phyloP scores from a whole-genome alignment of 2,797 vertebrate genomes.

The Pipistrellus nathusii region DNA sequence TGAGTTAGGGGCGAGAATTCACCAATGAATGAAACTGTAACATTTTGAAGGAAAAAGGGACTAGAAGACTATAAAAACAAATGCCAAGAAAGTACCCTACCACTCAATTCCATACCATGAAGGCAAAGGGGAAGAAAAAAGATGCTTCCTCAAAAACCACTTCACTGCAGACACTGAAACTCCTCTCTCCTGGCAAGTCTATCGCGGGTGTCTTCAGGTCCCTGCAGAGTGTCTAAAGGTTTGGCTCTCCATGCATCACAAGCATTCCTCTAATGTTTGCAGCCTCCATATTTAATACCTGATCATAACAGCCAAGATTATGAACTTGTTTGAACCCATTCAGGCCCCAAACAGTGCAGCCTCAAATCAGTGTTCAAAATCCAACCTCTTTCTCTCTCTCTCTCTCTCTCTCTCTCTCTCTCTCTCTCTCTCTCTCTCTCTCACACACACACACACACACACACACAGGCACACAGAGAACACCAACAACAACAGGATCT shows the following conservation, averaged over 20 bases:
- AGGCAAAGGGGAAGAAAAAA: not conserved
- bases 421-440: not conserved
- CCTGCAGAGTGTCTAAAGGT: not conserved
- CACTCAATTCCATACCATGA: not conserved
- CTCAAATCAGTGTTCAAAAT: not conserved
- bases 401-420: not conserved
- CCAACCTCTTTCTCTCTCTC: not conserved
- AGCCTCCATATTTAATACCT: not conserved
- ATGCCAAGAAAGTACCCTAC: not conserved
- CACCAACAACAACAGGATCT: not conserved
- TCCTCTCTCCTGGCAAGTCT: not conserved
- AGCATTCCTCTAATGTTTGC: not conserved
- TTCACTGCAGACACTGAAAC: not conserved
- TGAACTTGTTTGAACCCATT: constrained; percentile 20
- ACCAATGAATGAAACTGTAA: not conserved
- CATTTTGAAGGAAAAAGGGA: constrained; percentile 13
- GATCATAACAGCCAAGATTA: constrained; percentile 32
- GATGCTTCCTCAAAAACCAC: not conserved
- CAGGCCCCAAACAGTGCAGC: constrained; percentile 36
- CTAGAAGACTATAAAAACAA: not conserved
- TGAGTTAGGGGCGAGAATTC: not conserved
- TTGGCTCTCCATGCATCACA: not conserved
- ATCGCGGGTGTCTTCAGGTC: not conserved
- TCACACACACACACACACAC: not conserved
- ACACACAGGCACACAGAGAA: not conserved